These are phyloP conservation scores for Micrasema longulum DNA, from an alignment of 1,140 invertebrate species.

Conservation along the genomic window DNA sequence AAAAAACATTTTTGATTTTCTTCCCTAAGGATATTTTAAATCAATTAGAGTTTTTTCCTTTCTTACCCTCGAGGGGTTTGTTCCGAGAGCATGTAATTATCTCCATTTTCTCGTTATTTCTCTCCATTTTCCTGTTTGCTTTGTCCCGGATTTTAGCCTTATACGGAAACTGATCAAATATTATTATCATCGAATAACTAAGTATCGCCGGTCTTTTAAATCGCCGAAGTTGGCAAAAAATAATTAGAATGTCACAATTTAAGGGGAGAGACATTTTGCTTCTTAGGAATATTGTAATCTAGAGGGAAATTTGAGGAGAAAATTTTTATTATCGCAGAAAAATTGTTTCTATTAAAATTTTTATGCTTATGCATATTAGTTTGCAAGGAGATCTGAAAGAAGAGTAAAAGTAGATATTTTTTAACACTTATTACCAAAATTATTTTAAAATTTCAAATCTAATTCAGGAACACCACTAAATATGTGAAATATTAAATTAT, in stretches of 20 bases:
- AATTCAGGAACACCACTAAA: too few species aligned
- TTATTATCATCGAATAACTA: constrained; percentile 26
- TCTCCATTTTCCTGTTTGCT: constrained; percentile 27
- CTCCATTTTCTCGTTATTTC: constrained; percentile 14
- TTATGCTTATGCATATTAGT: too few species aligned
- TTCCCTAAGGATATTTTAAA: constrained; percentile 18
- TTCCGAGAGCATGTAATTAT: constrained; percentile 32
- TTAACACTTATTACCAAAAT: too few species aligned
- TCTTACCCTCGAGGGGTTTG: not conserved
- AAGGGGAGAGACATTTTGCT: not conserved
- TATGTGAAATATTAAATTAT: too few species aligned
- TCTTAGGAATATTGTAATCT: too few species aligned
- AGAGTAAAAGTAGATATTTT: too few species aligned
- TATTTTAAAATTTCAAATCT: too few species aligned
- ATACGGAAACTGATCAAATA: constrained; percentile 28
- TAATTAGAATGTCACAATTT: constrained; percentile 11
- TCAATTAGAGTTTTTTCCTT: constrained; percentile 24
- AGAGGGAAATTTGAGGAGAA: too few species aligned
- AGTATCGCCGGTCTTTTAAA: constrained; percentile 6
- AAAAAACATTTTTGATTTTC: not conserved
- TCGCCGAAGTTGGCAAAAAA: constrained; percentile 1
- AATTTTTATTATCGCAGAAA: too few species aligned
- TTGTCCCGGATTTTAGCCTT: constrained; percentile 4
- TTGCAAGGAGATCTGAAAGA: too few species aligned
- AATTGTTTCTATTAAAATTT: too few species aligned